Evolutionary conservation across 2,113 vertebrate species (phyloP).

Genomic region (Oenanthe oenanthe): DNA sequence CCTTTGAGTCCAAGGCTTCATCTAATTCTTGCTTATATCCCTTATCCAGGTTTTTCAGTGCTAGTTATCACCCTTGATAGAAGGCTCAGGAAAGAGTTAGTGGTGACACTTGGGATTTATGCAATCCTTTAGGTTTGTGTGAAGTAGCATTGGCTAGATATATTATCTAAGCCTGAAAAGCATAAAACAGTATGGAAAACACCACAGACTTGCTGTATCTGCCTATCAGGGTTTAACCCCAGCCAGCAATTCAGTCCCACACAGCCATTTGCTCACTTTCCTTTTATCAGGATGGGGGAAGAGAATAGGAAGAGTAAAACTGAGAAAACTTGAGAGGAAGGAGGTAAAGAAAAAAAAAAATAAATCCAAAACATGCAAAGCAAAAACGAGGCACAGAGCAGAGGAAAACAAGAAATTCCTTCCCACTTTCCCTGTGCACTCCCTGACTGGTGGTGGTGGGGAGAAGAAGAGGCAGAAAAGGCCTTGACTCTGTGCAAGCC

Average conservation of each 20-base stretch:
- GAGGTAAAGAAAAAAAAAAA: neutral
- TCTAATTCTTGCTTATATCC: neutral
- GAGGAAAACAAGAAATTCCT: neutral
- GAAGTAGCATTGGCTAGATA: neutral
- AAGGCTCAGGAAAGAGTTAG: neutral
- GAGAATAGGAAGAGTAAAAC: neutral
- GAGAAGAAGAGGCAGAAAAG: neutral
- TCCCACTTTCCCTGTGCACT: neutral
- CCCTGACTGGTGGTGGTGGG: rapidly evolving
- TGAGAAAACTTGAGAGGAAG: neutral
- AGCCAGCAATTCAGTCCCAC: neutral
- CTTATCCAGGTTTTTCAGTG: neutral
- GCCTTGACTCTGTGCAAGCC: neutral
- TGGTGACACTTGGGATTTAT: neutral
- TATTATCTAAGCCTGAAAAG: neutral
- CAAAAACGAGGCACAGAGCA: neutral
- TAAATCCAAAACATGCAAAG: neutral
- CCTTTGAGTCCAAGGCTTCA: neutral
- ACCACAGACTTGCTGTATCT: neutral
- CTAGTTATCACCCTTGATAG: neutral
- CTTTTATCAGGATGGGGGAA: rapidly evolving
- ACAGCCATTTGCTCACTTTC: neutral
- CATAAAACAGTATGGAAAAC: neutral
- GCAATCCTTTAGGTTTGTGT: neutral
- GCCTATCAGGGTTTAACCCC: neutral